These are phyloP conservation scores for Rhagonycha fulva DNA, from an alignment of 2,888 invertebrate species.

Conservation along the genomic window DNA sequence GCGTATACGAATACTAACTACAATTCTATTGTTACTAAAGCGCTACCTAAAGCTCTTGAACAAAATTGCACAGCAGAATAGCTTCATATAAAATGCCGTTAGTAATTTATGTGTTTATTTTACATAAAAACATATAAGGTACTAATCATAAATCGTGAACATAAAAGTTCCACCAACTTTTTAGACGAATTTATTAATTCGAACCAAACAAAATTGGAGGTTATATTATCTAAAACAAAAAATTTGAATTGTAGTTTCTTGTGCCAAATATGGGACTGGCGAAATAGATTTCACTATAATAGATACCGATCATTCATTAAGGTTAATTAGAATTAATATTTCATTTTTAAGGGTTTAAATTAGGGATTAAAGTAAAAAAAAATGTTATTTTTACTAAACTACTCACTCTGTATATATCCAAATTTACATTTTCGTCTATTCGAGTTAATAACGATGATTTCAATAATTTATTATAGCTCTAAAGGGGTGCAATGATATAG, in stretches of 20 bases:
- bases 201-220: not conserved
- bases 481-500: slow-evolving; percentile 9
- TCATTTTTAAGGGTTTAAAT: too few species aligned
- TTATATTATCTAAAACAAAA: too few species aligned
- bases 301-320: too few species aligned
- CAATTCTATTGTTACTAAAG: not conserved
- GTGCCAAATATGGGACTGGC: too few species aligned
- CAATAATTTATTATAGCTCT: not conserved
- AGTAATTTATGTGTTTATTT: not conserved
- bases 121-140: not conserved
- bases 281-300: too few species aligned
- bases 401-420: not conserved
- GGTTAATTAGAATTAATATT: too few species aligned
- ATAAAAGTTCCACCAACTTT: not conserved
- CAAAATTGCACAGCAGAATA: not conserved
- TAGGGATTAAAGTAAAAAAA: too few species aligned
- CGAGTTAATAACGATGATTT: not conserved
- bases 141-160: not conserved
- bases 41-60: not conserved
- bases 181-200: not conserved
- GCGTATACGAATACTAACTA: not conserved
- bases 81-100: not conserved
- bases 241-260: too few species aligned
- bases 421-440: not conserved
- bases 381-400: not conserved